These are phyloP conservation scores for Agriopis leucophaearia DNA, from an alignment of 2,888 invertebrate genomes.

Conservation along the genomic window DNA sequence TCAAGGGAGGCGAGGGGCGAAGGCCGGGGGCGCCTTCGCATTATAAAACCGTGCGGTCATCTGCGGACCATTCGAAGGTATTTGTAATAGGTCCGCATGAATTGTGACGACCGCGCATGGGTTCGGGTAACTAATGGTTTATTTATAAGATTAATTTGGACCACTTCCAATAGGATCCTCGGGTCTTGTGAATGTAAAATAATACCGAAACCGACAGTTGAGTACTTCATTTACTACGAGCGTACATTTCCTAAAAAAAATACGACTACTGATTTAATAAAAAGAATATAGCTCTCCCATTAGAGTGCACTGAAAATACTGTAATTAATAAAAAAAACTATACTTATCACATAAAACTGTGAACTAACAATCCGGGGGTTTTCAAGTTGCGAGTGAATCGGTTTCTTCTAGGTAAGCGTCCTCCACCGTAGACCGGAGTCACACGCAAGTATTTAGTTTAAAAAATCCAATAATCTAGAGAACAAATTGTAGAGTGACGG, in stretches of 20 bases:
- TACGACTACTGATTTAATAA: background rate
- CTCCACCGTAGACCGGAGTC: no score
- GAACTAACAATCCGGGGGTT: no score
- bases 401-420: no score
- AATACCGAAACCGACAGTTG: conserved; percentile 1
- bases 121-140: conserved; percentile 76
- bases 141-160: conserved; percentile 72
- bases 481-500: background rate
- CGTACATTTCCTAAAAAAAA: background rate
- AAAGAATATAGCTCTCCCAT: background rate
- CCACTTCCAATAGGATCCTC: conserved; percentile 24
- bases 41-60: conserved; percentile 87
- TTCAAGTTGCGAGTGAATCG: no score
- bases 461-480: no score
- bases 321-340: no score
- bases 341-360: no score
- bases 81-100: conserved; percentile 82
- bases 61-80: conserved; percentile 82
- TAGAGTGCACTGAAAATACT: no score
- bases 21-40: conserved; percentile 76
- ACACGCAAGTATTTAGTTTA: no score
- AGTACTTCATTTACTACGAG: conserved; percentile 4
- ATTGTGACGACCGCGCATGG: conserved; percentile 68
- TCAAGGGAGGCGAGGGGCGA: conserved; percentile 80
- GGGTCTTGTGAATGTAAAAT: conserved; percentile 25